Conservation (phyloP, 1,140 invertebrate genomes). For the Mizuhopecten yessoensis region DNA sequence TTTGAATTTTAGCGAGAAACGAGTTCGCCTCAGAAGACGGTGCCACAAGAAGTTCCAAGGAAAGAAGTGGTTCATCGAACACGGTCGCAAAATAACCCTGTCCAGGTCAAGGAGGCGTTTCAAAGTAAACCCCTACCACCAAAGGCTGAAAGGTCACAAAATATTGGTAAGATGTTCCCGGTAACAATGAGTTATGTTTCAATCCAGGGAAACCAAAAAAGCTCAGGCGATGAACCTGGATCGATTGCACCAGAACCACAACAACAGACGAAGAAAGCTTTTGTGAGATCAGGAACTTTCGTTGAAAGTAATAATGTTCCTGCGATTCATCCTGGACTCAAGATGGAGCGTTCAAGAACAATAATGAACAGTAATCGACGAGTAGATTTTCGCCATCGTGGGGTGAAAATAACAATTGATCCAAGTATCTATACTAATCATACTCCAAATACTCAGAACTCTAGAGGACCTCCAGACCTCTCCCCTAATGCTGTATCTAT, state of each 20-base stretch:
- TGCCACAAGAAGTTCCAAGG: background rate
- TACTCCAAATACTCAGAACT: constrained; percentile 16
- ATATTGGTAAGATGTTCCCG: constrained; percentile 56
- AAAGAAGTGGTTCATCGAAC: background rate
- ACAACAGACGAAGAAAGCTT: constrained; percentile 41
- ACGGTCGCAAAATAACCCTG: background rate
- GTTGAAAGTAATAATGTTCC: constrained; percentile 40
- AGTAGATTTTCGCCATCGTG: background rate
- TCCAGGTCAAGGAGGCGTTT: background rate
- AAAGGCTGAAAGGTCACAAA: background rate
- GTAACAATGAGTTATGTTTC: constrained; percentile 70
- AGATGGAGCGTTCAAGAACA: constrained; percentile 52
- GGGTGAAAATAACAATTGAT: constrained; percentile 25
- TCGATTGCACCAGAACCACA: background rate
- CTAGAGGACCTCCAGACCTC: background rate
- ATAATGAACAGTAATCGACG: constrained; percentile 46
- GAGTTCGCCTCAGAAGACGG: background rate
- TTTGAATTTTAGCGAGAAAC: background rate
- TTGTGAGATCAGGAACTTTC: constrained; percentile 47
- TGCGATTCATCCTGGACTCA: constrained; percentile 44
- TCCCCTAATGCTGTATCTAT: background rate
- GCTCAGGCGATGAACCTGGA: constrained; percentile 41
- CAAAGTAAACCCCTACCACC: background rate
- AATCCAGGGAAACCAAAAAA: constrained; percentile 65
- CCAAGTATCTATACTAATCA: constrained; percentile 16